phyloP scores from a whole-genome alignment of 1,140 invertebrate species.

The Drosophila grimshawi region DNA sequence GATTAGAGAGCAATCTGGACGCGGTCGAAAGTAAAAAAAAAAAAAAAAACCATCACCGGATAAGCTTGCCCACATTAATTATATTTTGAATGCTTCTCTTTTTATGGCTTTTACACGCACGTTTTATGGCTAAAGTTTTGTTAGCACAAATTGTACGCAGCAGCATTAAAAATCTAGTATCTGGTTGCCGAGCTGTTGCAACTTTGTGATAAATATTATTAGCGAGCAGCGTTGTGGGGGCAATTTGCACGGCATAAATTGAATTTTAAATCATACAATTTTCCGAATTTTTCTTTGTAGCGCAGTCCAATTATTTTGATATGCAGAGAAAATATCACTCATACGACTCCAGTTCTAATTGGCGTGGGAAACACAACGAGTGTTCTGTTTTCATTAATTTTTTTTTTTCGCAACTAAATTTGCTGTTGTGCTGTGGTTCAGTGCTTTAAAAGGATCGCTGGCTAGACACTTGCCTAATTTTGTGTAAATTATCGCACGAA shows the following conservation, averaged over 20 bases:
- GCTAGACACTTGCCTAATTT: conserved; percentile 81
- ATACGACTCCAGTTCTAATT: conserved; percentile 65
- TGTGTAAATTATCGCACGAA: conserved; percentile 82
- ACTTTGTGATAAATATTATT: conserved; percentile 55
- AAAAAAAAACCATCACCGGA: conserved; percentile 22
- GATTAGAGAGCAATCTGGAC: conserved; percentile 50
- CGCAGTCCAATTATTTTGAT: conserved; percentile 48
- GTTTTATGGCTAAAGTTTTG: conserved; percentile 74
- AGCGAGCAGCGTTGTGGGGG: conserved; percentile 30
- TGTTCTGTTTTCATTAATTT: conserved; percentile 34
- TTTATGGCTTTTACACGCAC: conserved; percentile 64
- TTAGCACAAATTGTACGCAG: conserved; percentile 64
- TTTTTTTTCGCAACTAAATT: conserved; percentile 23
- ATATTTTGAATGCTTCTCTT: conserved; percentile 55
- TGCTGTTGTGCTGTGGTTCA: conserved; percentile 3
- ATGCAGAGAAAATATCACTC: conserved; percentile 40
- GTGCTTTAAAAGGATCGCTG: conserved; percentile 71
- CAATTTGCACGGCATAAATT: conserved; percentile 68
- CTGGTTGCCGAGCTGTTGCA: conserved; percentile 7
- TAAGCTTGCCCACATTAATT: conserved; percentile 73
- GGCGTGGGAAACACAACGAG: conserved; percentile 70
- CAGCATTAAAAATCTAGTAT: conserved; percentile 42
- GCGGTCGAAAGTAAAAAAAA: not conserved
- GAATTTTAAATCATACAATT: conserved; percentile 53
- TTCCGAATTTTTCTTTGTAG: conserved; percentile 18